Evolutionary conservation across 2,888 invertebrate species (phyloP), one percentile per base, ranked within the genome.

Genomic region (Diadegma fenestrale): DNA sequence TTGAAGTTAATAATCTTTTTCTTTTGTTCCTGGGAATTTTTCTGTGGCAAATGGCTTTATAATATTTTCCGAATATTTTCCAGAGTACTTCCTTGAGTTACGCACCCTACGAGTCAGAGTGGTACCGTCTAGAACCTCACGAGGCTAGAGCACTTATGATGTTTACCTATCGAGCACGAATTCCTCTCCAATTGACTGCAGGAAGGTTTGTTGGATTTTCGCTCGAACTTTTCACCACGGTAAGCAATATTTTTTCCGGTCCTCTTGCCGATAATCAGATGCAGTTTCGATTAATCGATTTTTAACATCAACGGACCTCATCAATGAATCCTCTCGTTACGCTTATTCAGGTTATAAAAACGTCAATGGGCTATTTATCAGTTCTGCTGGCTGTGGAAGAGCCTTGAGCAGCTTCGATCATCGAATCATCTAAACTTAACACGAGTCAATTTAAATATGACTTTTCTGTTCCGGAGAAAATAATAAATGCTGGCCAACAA

Each of bases 141-240:
- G 64, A 88, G 7, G 78, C 87, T 0, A 89, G 30, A 66, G 54
- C 63, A n/a, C 80, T 89, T 6, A 26, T 90, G 1, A 80, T 89
- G 7, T 58, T 89, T 14, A 83, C 89, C 78, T 6, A 64, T 7
- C 86, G 89, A 68, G 85, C 87, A 5, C 71, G 77, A 19, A 76
- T 68, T 6, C 90, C 89, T 5, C 80, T 90, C n/a, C 69, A 87
- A 64, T 78, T 90, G 10, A 88, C 89, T 0, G 91, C 90, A 8
- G 90, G 89, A 2, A 91, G 91, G 86, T 90, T 91, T 73, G 43
- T 82, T 7, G 73, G 48, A 0, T 88, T 91, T 37, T 90, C 88
- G 2, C 84, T 90, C 76, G 81, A 88, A 80, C 41, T 88, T 37
- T 91, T 89, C 45, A 87, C 83, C 19, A 84, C 75, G 8, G 91